Evolutionary conservation across 2,113 vertebrate species (phyloP).

Genomic region (Ondatra zibethicus): DNA sequence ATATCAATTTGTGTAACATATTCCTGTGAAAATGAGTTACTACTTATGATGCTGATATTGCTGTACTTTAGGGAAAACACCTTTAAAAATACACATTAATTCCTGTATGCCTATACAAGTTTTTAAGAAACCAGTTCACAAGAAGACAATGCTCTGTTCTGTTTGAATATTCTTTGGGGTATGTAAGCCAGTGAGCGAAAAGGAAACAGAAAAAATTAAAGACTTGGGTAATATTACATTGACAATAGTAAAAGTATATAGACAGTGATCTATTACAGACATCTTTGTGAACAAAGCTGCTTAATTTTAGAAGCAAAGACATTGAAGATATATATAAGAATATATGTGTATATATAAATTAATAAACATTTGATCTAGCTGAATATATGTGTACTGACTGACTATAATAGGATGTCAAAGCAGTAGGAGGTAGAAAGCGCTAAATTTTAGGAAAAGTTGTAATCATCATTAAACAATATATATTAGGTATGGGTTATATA

Average conservation of each 20-base stretch:
- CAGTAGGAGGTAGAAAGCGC: neutral
- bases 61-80: neutral
- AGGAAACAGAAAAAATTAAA: neutral
- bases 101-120: neutral
- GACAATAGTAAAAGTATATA: neutral
- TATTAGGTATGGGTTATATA: neutral
- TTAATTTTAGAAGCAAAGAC: constrained; percentile 6
- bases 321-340: neutral
- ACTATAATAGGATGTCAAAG: neutral
- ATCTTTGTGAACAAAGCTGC: constrained; percentile 2
- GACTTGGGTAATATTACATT: neutral
- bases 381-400: neutral
- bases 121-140: neutral
- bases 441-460: neutral
- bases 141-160: neutral
- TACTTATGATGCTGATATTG: neutral
- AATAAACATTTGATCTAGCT: neutral
- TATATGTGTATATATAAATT: neutral
- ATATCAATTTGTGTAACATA: neutral
- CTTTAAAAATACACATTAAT: neutral
- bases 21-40: neutral
- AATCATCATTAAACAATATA: neutral
- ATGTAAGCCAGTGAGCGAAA: neutral
- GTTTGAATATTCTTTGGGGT: neutral
- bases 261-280: neutral